phyloP scores from a whole-genome alignment of 2,113 vertebrate genomes.

The Lasiurus borealis region DNA sequence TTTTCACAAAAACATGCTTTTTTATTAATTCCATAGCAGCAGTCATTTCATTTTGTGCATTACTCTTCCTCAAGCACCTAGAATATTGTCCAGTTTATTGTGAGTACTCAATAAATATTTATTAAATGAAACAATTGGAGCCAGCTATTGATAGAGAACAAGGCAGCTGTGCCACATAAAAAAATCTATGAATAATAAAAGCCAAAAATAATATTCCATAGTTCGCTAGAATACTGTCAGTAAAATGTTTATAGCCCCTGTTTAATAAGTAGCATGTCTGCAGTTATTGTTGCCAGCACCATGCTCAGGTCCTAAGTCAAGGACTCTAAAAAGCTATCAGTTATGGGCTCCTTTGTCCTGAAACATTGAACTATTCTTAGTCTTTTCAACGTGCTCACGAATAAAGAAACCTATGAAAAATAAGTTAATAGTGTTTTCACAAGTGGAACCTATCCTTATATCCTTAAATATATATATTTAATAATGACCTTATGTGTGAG shows the following conservation, averaged over 20 bases:
- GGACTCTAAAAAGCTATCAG: background rate
- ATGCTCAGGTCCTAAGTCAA: background rate
- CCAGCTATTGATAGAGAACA: background rate
- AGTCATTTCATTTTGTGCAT: background rate
- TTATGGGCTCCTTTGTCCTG: background rate
- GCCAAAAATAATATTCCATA: background rate
- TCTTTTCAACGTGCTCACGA: background rate
- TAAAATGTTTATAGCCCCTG: background rate
- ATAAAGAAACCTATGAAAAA: background rate
- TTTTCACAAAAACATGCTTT: background rate
- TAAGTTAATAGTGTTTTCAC: background rate
- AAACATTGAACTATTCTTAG: conserved; percentile 20
- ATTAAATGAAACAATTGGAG: background rate
- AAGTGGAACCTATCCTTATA: background rate
- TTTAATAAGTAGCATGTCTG: conserved; percentile 28
- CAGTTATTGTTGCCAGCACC: background rate
- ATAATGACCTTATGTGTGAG: background rate
- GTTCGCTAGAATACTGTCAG: background rate
- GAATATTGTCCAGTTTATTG: background rate
- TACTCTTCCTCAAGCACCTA: background rate
- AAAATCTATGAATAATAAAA: conserved; percentile 28
- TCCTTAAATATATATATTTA: conserved; percentile 49
- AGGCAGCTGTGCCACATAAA: background rate
- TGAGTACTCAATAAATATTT: background rate
- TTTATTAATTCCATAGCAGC: background rate